phyloP scores from a whole-genome alignment of 1,140 invertebrate genomes.

The Parasteatoda tepidariorum region DNA sequence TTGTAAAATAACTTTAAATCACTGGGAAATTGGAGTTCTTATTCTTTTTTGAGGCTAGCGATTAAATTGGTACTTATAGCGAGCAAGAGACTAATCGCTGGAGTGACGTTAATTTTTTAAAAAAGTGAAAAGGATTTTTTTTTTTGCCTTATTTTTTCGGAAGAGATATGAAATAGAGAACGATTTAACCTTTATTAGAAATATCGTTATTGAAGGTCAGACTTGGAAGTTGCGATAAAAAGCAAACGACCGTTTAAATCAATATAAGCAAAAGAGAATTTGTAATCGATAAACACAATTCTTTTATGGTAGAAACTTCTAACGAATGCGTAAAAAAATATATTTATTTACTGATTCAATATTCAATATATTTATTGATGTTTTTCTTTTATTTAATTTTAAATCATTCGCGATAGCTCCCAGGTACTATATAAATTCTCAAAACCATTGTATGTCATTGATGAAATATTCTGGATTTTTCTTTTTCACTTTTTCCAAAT shows the following conservation, averaged over 20 bases:
- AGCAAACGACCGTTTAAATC: background rate
- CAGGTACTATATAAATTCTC: too few species aligned
- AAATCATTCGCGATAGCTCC: too few species aligned
- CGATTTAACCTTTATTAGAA: slow-evolving; percentile 55
- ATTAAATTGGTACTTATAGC: slow-evolving; percentile 33
- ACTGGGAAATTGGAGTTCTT: slow-evolving; percentile 53
- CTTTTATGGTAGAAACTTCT: too few species aligned
- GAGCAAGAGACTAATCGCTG: slow-evolving; percentile 26
- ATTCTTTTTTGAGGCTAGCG: slow-evolving; percentile 12
- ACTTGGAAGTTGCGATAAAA: background rate
- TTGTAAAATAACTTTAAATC: slow-evolving; percentile 60
- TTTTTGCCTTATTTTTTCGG: slow-evolving; percentile 3
- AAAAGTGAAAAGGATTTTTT: background rate
- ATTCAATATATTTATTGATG: too few species aligned
- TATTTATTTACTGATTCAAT: too few species aligned
- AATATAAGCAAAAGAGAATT: background rate
- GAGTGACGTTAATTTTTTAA: background rate
- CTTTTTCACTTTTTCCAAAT: too few species aligned
- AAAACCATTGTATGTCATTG: too few species aligned
- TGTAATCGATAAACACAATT: background rate
- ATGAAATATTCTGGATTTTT: too few species aligned
- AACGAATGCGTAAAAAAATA: too few species aligned
- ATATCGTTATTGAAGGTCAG: slow-evolving; percentile 39
- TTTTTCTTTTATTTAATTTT: too few species aligned
- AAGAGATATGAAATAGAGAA: slow-evolving; percentile 9